Percentiles rank a stretch among this genome's conserved stretches.
phyloP scores from a whole-genome alignment of 2,797 vertebrate genomes.

The Tragopan temminckii region DNA sequence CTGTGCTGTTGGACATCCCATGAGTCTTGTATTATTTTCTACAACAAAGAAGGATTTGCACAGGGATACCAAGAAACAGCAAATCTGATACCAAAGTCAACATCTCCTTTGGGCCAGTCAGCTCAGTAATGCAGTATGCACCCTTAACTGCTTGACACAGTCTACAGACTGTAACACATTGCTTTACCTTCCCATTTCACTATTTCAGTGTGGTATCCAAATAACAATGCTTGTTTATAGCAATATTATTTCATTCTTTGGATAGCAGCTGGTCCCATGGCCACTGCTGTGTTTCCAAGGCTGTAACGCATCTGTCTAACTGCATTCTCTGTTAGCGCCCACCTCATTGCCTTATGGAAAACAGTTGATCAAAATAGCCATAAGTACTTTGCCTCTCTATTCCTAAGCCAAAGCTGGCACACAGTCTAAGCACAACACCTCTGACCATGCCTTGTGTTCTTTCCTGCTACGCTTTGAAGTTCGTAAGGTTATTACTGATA shows the following conservation, averaged over 20 bases:
- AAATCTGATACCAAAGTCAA: background rate
- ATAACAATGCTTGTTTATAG: background rate
- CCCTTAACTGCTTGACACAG: background rate
- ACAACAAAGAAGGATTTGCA: background rate
- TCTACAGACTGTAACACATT: fast-evolving
- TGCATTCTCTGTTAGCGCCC: fast-evolving
- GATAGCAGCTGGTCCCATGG: background rate
- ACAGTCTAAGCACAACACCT: background rate
- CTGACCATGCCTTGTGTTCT: background rate
- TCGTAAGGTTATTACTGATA: background rate
- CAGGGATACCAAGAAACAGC: background rate
- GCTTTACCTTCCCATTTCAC: background rate
- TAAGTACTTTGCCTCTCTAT: background rate
- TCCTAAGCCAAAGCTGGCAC: background rate
- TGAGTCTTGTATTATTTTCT: background rate
- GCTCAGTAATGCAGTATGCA: background rate
- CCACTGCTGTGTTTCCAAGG: background rate
- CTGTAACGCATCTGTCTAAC: background rate
- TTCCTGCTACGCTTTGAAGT: background rate
- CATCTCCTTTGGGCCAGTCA: background rate
- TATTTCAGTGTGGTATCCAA: background rate
- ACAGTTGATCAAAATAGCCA: background rate
- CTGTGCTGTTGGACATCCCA: background rate
- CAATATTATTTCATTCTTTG: background rate
- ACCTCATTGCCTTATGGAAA: background rate